Base-by-base conservation (phyloP, 2,797 vertebrate genomes). In the Buceros bicornis region DNA sequence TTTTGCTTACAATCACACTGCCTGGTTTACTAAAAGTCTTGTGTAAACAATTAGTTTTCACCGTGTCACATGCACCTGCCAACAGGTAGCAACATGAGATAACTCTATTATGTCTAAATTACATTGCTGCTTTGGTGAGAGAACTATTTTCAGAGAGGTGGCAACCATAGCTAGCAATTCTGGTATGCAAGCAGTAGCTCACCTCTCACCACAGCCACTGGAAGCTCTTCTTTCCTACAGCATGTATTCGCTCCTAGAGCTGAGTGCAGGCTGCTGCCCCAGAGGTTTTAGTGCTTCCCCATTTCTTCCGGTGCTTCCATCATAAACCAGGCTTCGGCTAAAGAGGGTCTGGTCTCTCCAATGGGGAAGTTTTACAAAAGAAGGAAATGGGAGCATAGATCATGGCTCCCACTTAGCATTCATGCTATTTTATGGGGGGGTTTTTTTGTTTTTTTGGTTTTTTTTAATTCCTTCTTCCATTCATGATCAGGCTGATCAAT, bases 231-330 rank as follows among this genome's bases (percentile, higher is more conserved):
- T 65, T 60, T 51, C 29, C 47, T 51, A 4, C 4, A 31, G 1
- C 11, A 10, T 1, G 1, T 42, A 24, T 43, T 62, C 8, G 25
- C 9, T 37, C 13, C 24, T 16, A 19, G 5, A 20, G 5, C 31
- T 74, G 31, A 54, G 4, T 4, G 6, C 24, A 56, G 16, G 14
- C 31, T 65, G 28, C 53, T 61, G 15, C 9, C 42, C 16, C 11
- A 20, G 51, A 16, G 19, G 8, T 35, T 50, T 62, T n/a, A 24
- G 19, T 11, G 7, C 2, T 48, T 6, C 2, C 8, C 2, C 6
- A 29, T 6, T 10, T 76, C 24, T 8, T 54, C 57, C 58, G 58
- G 2, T 13, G 20, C 65, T 90, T 82, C 43, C 13, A 20, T 29
- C 24, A n/a, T 1, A 33, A 50, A 54, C 3, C 13, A 47, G 18